These are phyloP conservation scores for Climacteris rufus DNA, from an alignment of 2,113 vertebrate species.

Conservation along the genomic window DNA sequence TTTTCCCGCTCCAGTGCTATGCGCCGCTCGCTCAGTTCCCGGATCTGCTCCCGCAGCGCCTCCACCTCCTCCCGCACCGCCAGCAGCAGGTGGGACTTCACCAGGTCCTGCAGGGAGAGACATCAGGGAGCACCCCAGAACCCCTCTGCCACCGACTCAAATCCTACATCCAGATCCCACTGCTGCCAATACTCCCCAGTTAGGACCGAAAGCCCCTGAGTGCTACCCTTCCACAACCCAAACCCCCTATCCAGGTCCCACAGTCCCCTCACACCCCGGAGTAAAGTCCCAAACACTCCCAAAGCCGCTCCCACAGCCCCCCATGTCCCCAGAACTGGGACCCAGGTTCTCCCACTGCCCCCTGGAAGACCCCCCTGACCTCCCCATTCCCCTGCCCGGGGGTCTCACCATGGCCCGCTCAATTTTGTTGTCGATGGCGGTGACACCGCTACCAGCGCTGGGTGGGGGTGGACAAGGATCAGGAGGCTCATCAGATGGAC, in stretches of 20 bases:
- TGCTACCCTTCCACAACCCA: too few species aligned
- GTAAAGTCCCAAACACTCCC: not conserved
- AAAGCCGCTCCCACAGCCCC: too few species aligned
- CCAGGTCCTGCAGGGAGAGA: not conserved
- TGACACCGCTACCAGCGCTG: not conserved
- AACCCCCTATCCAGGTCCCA: too few species aligned
- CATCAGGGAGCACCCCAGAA: not conserved
- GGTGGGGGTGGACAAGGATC: rapidly evolving
- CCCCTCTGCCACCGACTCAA: too few species aligned
- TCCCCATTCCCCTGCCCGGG: too few species aligned
- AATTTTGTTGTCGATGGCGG: not conserved
- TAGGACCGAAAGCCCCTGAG: too few species aligned
- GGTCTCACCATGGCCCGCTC: not conserved
- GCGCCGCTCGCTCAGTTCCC: not conserved
- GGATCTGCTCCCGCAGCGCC: not conserved
- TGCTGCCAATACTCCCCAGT: too few species aligned
- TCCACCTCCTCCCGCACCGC: not conserved
- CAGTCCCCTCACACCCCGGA: not conserved
- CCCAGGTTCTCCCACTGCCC: too few species aligned
- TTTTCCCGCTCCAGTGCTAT: not conserved
- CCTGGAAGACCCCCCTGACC: too few species aligned
- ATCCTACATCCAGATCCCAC: too few species aligned
- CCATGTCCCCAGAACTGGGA: too few species aligned
- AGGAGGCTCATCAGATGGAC: rapidly evolving
- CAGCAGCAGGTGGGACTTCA: not conserved